Evolutionary conservation across 2,888 invertebrate genomes (phyloP).

Genomic region (Ennomos erosarius): DNA sequence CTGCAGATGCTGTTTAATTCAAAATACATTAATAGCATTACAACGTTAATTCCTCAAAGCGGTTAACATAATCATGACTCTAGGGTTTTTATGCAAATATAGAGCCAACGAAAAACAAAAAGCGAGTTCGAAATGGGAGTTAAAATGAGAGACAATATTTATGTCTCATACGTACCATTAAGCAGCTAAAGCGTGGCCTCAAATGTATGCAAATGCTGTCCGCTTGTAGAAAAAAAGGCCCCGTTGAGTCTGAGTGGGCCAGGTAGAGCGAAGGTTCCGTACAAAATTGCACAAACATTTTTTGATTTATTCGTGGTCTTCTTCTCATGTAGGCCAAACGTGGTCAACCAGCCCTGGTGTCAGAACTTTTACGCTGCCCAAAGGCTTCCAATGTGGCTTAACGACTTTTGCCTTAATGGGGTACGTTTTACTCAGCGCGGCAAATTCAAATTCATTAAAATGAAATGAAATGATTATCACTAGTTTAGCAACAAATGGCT

Average conservation of each 20-base stretch:
- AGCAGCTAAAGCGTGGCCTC: constrained; percentile 70
- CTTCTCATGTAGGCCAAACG: no score
- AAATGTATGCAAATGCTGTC: constrained; percentile 71
- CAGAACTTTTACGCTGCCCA: no score
- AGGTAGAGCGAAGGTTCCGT: constrained; percentile 22
- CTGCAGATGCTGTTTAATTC: constrained; percentile 40
- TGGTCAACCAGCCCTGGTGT: no score
- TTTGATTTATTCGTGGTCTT: no score
- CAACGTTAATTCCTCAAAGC: constrained; percentile 54
- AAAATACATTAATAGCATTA: constrained; percentile 45
- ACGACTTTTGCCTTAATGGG: no score
- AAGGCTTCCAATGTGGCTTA: no score
- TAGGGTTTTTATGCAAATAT: constrained; percentile 60
- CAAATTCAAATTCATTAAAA: no score
- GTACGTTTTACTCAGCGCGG: no score
- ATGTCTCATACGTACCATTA: constrained; percentile 74
- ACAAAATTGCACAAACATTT: no score
- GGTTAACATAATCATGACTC: constrained; percentile 55
- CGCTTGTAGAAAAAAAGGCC: constrained; percentile 41
- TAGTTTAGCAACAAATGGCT: no score
- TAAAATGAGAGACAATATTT: constrained; percentile 69
- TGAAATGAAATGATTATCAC: no score
- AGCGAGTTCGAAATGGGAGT: constrained; percentile 49
- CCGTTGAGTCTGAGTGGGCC: constrained; percentile 3
- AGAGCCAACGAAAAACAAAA: constrained; percentile 46